These are phyloP conservation scores for Mohoua ochrocephala DNA, from an alignment of 2,113 vertebrate genomes.

Conservation along the genomic window DNA sequence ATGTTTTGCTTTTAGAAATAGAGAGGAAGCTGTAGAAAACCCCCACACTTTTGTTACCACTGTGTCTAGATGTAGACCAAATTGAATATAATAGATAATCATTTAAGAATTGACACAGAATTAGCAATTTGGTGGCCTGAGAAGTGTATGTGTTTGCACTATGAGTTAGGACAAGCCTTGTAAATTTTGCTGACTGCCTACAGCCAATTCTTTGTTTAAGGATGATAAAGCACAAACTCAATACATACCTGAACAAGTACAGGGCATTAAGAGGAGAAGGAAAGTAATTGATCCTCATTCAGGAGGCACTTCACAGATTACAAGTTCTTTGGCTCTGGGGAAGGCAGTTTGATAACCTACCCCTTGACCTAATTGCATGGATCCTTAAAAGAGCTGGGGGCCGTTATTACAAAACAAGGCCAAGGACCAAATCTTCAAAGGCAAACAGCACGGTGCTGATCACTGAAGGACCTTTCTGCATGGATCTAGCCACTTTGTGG, in stretches of 20 bases:
- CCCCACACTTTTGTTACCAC: neutral
- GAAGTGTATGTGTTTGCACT: neutral
- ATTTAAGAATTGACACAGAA: constrained; percentile 5
- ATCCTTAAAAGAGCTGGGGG: neutral
- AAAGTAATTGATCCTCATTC: neutral
- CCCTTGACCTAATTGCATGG: neutral
- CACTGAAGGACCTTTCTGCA: accelerated
- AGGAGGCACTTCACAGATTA: neutral
- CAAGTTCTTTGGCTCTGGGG: neutral
- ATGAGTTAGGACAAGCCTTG: neutral
- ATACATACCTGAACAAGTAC: neutral
- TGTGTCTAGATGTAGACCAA: constrained; percentile 26
- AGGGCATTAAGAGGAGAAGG: neutral
- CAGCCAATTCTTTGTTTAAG: constrained; percentile 23
- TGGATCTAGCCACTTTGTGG: neutral
- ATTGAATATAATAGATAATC: constrained; percentile 50
- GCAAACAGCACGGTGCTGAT: neutral
- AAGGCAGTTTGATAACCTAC: neutral
- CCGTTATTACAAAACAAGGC: neutral
- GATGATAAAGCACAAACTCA: neutral
- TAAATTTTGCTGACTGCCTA: constrained; percentile 29
- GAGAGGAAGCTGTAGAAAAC: neutral
- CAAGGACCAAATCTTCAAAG: neutral
- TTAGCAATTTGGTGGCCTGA: neutral
- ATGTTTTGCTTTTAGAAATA: constrained; percentile 2